Evolutionary conservation across 2,888 invertebrate species (phyloP), one percentile per base, ranked within the genome.

Genomic region (Dryadula phaetusa): DNA sequence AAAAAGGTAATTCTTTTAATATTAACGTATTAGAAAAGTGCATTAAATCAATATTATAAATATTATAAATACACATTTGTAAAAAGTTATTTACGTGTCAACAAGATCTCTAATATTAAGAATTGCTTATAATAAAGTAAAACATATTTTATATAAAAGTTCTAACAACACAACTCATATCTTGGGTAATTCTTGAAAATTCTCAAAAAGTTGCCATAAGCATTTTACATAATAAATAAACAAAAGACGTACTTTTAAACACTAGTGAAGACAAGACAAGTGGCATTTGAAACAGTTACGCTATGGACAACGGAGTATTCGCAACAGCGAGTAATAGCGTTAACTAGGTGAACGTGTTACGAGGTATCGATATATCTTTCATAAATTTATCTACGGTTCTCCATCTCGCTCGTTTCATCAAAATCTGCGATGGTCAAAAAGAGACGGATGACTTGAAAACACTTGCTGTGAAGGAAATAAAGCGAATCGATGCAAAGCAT

Each of bases 261-360:
- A 25, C n/a, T 42, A 28, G 42, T 44, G 44, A 60, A 56, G 46
- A 47, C 12, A 12, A 64, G 67, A 66, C 52, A 66, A 69, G 65
- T 49, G 32, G 20, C 47, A 34, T 56, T 44, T n/a, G 32, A 70
- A 70, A 72, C 74, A 70, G 72, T 72, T 74, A 70, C 70, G 63
- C 69, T 70, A 67, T 70, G 72, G 68, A 62, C 74, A 74, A 74
- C 72, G 72, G 71, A 62, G 64, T 61, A 64, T 67, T 67, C 62
- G 64, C 68, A 70, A 72, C 65, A 64, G 67, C 62, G 65, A 60
- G 71, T 72, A 66, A 66, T 67, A 72, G 49, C 61, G 70, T 64
- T 75, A 77, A 77, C 78, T 76, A 69, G 79, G 77, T 78, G 76
- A 77, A 75, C 73, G 73, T 73, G 77, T 75, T 77, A 75, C 75